These are phyloP conservation scores for Hemaris fuciformis DNA, from an alignment of 2,888 invertebrate species.

Conservation along the genomic window DNA sequence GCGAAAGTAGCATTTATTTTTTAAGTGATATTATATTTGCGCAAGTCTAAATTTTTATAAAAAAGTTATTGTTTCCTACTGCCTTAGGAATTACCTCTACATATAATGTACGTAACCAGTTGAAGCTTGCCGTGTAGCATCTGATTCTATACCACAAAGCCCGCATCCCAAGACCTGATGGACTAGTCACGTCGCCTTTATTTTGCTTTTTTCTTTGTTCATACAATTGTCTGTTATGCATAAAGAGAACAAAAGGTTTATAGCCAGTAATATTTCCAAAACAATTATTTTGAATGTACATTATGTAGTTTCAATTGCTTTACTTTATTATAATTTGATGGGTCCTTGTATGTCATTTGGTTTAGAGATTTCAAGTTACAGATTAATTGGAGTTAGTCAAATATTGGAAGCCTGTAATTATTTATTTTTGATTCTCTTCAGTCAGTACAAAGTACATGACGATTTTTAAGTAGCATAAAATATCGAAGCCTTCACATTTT, in stretches of 20 bases:
- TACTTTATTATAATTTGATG: background rate
- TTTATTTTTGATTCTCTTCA: too few species aligned
- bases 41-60: too few species aligned
- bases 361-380: too few species aligned
- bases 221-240: background rate
- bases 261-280: background rate
- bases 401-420: too few species aligned
- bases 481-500: too few species aligned
- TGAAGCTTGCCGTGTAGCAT: background rate
- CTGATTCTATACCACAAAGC: conserved; percentile 43
- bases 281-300: background rate
- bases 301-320: background rate
- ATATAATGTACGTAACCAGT: background rate
- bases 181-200: conserved; percentile 45
- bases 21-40: too few species aligned
- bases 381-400: too few species aligned
- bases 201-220: conserved; percentile 29
- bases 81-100: background rate
- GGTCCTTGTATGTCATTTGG: background rate
- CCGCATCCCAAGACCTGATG: conserved; percentile 43
- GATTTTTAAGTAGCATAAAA: too few species aligned
- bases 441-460: background rate
- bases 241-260: background rate
- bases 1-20: too few species aligned
- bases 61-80: too few species aligned